Evolutionary conservation across 2,888 invertebrate species (phyloP).

Genomic region (Ophion slaviceki): DNA sequence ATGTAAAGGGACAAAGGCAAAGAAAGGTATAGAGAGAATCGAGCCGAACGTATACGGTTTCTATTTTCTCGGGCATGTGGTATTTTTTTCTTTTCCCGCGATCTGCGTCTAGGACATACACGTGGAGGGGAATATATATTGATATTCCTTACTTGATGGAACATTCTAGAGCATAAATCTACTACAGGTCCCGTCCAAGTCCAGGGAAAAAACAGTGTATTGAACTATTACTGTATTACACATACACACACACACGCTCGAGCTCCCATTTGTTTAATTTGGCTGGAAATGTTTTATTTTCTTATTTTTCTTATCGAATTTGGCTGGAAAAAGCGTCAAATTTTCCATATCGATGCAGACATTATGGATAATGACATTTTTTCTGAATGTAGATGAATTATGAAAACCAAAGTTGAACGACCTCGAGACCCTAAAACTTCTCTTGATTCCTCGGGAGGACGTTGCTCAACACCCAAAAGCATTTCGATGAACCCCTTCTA

Average conservation of each 20-base stretch:
- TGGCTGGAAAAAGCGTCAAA: too few species aligned
- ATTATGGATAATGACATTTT: too few species aligned
- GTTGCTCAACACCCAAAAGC: neutral
- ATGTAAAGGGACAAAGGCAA: neutral
- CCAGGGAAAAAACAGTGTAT: neutral
- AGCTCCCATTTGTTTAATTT: neutral
- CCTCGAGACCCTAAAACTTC: too few species aligned
- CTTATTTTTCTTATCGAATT: too few species aligned
- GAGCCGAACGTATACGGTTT: neutral
- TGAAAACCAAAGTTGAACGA: too few species aligned
- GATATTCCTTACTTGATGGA: slow-evolving; percentile 5
- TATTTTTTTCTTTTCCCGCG: neutral
- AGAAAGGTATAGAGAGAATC: neutral
- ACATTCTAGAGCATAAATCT: neutral
- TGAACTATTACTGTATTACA: neutral
- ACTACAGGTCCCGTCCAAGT: neutral
- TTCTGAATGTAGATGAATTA: too few species aligned
- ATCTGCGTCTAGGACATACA: neutral
- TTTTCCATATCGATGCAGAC: too few species aligned
- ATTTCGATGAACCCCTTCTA: neutral
- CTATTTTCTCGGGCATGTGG: neutral
- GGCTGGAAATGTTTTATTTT: too few species aligned
- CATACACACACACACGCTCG: neutral
- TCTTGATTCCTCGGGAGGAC: too few species aligned
- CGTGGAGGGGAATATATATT: neutral